phyloP scores from a whole-genome alignment of 1,140 invertebrate species.

The Nasonia giraulti region DNA sequence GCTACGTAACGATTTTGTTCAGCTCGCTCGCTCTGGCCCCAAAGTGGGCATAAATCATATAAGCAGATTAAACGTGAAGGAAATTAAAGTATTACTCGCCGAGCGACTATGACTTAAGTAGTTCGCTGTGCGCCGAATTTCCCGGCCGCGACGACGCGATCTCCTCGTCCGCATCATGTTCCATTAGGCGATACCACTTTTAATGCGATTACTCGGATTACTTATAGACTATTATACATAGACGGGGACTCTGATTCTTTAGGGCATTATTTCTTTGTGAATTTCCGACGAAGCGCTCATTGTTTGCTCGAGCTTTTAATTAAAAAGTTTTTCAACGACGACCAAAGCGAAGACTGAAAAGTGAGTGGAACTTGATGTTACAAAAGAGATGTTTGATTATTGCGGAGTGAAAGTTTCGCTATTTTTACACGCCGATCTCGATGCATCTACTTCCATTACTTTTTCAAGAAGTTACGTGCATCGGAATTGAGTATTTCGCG shows the following conservation, averaged over 20 bases:
- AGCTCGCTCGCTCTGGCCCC: neutral
- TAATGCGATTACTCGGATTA: conserved; percentile 43
- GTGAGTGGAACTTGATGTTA: too few relatives aligned
- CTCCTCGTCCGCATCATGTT: conserved; percentile 17
- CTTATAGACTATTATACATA: neutral
- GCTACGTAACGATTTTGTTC: neutral
- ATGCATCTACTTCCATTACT: too few relatives aligned
- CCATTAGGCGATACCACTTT: conserved; percentile 35
- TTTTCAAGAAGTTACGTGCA: too few relatives aligned
- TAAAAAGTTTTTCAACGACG: neutral
- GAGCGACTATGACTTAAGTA: neutral
- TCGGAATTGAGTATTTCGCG: too few relatives aligned
- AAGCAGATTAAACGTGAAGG: conserved; percentile 61
- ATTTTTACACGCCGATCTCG: too few relatives aligned
- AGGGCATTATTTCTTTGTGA: conserved; percentile 9
- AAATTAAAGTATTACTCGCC: conserved; percentile 57
- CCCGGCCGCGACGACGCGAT: neutral
- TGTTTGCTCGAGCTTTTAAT: conserved; percentile 8
- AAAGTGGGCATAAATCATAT: conserved; percentile 58
- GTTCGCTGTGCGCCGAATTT: neutral
- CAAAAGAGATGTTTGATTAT: too few relatives aligned
- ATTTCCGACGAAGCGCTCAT: neutral
- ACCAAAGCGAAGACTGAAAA: too few relatives aligned
- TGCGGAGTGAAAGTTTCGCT: too few relatives aligned
- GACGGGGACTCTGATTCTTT: conserved; percentile 19